Percentiles rank a stretch among this genome's conserved stretches.
Conservation (phyloP, 1,140 invertebrate genomes). For the Potamilus streckersoni region DNA sequence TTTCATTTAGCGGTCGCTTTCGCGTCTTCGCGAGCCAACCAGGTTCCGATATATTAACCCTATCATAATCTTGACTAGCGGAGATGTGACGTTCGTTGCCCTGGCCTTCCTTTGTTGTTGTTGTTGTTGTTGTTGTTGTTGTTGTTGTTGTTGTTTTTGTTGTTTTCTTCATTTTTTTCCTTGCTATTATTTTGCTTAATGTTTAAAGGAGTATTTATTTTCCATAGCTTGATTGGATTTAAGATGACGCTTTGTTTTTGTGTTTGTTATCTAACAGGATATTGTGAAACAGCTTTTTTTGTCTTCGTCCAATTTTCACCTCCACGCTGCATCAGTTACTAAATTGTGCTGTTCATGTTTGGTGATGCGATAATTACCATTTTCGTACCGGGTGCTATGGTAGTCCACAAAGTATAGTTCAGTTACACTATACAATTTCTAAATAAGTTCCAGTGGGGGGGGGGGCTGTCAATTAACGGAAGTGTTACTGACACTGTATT, state of each 20-base stretch:
- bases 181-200: too few species aligned
- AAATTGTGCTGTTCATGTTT: not conserved
- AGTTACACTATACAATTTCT: slow-evolving; percentile 2
- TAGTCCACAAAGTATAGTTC: not conserved
- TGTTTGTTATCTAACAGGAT: slow-evolving; percentile 3
- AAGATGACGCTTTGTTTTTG: not conserved
- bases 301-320: slow-evolving; percentile 3
- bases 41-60: too few species aligned
- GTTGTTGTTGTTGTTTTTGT: too few species aligned
- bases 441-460: not conserved
- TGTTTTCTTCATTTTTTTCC: too few species aligned
- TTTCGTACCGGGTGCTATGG: not conserved
- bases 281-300: slow-evolving; percentile 1
- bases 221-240: too few species aligned
- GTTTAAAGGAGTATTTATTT: too few species aligned
- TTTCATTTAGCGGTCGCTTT: too few species aligned
- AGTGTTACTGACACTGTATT: slow-evolving; percentile 10
- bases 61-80: too few species aligned
- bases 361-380: not conserved
- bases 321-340: not conserved
- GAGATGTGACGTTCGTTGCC: too few species aligned
- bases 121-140: too few species aligned
- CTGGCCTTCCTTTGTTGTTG: too few species aligned
- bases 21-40: too few species aligned
- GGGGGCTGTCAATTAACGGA: not conserved